Conservation (phyloP, 2,888 invertebrate species). For the Agrotis ipsilon region DNA sequence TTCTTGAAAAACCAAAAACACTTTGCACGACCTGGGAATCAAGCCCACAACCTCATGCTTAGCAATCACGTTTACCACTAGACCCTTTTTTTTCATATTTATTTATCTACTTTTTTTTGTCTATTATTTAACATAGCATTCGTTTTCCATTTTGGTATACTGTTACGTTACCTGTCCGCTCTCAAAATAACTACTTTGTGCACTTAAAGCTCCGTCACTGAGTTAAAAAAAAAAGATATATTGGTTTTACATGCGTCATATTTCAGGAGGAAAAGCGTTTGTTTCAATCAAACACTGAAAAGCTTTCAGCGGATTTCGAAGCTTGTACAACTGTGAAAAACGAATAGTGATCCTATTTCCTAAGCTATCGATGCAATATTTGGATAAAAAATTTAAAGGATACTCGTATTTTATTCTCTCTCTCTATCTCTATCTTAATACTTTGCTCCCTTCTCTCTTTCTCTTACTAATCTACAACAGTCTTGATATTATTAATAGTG, state of each 20-base stretch:
- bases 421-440: too few relatives aligned
- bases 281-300: slow-evolving; percentile 79
- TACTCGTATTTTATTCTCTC: too few relatives aligned
- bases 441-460: too few relatives aligned
- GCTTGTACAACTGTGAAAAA: slow-evolving; percentile 57
- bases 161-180: background rate
- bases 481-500: too few relatives aligned
- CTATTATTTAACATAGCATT: background rate
- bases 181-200: slow-evolving; percentile 2
- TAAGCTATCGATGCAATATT: slow-evolving; percentile 49
- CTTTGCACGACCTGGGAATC: too few relatives aligned
- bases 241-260: slow-evolving; percentile 50
- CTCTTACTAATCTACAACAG: too few relatives aligned
- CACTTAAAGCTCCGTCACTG: background rate
- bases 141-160: background rate
- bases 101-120: background rate
- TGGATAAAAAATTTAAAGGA: slow-evolving; percentile 14
- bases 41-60: too few relatives aligned
- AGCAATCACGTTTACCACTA: too few relatives aligned
- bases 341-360: slow-evolving; percentile 62
- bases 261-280: slow-evolving; percentile 65
- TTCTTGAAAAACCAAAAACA: too few relatives aligned
- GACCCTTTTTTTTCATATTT: background rate
- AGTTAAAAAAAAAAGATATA: slow-evolving; percentile 38
- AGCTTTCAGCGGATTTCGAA: slow-evolving; percentile 76